Conservation (phyloP, 2,113 vertebrate species). For the Planiliza haematocheilus region DNA sequence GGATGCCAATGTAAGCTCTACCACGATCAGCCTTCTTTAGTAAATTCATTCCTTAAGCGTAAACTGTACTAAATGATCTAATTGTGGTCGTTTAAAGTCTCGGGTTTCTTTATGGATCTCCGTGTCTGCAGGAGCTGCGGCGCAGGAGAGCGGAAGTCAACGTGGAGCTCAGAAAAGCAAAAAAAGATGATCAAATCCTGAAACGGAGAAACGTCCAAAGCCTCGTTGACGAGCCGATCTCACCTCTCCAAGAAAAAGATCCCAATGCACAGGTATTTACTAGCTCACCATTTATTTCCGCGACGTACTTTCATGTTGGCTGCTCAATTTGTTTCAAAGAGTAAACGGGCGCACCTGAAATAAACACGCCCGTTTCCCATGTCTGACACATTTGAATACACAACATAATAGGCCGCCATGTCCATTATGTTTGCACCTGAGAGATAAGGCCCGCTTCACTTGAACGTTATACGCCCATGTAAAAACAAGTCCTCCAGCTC, state of each 20-base stretch:
- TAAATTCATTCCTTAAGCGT: too few species aligned
- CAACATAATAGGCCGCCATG: too few species aligned
- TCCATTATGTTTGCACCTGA: too few species aligned
- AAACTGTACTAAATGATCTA: too few species aligned
- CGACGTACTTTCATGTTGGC: too few species aligned
- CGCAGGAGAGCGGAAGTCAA: constrained; percentile 90
- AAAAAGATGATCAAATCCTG: constrained; percentile 93
- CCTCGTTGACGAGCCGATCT: constrained; percentile 86
- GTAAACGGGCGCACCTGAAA: background rate
- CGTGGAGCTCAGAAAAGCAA: constrained; percentile 92
- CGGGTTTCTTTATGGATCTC: background rate
- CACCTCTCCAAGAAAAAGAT: constrained; percentile 86
- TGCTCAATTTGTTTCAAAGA: background rate
- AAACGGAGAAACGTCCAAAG: constrained; percentile 91
- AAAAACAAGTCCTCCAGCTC: background rate
- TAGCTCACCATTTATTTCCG: too few species aligned
- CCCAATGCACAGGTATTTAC: constrained; percentile 83
- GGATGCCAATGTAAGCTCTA: constrained; percentile 78
- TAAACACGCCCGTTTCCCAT: background rate
- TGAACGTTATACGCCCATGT: background rate
- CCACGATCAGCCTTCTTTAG: background rate
- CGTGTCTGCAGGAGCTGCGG: constrained; percentile 86
- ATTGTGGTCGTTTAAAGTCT: too few species aligned
- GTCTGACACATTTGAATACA: constrained; percentile 2
- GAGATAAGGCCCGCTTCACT: background rate